phyloP scores from a whole-genome alignment of 2,113 vertebrate genomes.

The Mobula hypostoma region DNA sequence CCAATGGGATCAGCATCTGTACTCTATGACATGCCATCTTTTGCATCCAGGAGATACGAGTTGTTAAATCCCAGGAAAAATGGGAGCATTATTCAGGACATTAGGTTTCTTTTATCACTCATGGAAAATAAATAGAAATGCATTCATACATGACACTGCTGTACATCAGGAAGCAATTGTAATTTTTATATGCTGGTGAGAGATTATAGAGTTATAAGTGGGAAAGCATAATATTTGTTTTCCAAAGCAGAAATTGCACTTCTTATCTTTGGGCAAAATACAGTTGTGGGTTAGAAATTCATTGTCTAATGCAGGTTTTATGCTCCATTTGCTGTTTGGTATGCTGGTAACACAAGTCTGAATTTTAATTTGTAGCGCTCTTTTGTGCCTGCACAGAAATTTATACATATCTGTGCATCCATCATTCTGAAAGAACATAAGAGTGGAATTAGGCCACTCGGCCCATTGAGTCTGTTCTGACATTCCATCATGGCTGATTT shows the following conservation, averaged over 20 bases:
- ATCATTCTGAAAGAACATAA: too few relatives aligned
- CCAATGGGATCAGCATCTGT: neutral
- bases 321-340: too few relatives aligned
- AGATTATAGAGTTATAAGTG: neutral
- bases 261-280: neutral
- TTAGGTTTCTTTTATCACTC: neutral
- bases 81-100: neutral
- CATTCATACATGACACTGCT: neutral
- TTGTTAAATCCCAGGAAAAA: neutral
- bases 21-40: neutral
- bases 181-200: neutral
- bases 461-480: too few relatives aligned
- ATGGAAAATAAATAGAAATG: conserved; percentile 1
- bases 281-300: neutral
- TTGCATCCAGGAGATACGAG: neutral
- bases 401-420: too few relatives aligned
- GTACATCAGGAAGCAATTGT: neutral
- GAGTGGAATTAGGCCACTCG: too few relatives aligned
- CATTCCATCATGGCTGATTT: too few relatives aligned
- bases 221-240: neutral
- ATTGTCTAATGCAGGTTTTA: neutral
- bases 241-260: neutral
- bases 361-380: too few relatives aligned
- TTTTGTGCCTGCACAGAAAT: too few relatives aligned
- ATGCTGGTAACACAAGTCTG: too few relatives aligned